A percentile compares a stretch with the other conserved stretches of the same genome.
Evolutionary conservation across 2,888 invertebrate genomes (phyloP).

Genomic region (Sympetrum striolatum): DNA sequence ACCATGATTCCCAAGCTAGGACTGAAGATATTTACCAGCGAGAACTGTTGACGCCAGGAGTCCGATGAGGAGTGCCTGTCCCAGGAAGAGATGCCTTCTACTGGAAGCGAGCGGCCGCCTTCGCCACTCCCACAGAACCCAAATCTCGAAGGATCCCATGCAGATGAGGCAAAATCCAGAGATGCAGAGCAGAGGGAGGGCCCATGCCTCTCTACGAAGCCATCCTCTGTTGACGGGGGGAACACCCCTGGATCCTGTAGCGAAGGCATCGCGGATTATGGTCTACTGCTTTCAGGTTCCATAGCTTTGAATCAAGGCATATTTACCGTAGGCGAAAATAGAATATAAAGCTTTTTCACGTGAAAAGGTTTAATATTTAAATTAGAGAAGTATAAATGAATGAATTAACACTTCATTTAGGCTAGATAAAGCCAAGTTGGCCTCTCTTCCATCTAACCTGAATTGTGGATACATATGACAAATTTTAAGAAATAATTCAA

Average conservation of each 20-base stretch:
- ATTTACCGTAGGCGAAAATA: too few relatives aligned
- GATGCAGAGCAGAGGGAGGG: slow-evolving; percentile 84
- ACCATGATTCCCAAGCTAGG: neutral
- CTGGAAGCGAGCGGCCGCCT: slow-evolving; percentile 82
- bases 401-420: too few relatives aligned
- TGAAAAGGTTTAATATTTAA: too few relatives aligned
- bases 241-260: neutral
- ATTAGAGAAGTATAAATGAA: too few relatives aligned
- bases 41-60: slow-evolving; percentile 71
- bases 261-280: too few relatives aligned
- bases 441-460: too few relatives aligned
- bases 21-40: neutral
- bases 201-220: slow-evolving; percentile 83
- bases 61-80: slow-evolving; percentile 69
- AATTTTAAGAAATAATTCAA: too few relatives aligned
- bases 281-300: too few relatives aligned
- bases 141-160: slow-evolving; percentile 85
- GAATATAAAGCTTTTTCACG: too few relatives aligned
- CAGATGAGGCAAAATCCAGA: slow-evolving; percentile 84
- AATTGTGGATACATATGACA: too few relatives aligned
- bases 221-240: slow-evolving; percentile 49
- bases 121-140: slow-evolving; percentile 85
- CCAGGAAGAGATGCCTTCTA: slow-evolving; percentile 83
- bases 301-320: too few relatives aligned
- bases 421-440: too few relatives aligned